Base-by-base conservation (phyloP, 2,888 invertebrate genomes). In the Macaria liturata region DNA sequence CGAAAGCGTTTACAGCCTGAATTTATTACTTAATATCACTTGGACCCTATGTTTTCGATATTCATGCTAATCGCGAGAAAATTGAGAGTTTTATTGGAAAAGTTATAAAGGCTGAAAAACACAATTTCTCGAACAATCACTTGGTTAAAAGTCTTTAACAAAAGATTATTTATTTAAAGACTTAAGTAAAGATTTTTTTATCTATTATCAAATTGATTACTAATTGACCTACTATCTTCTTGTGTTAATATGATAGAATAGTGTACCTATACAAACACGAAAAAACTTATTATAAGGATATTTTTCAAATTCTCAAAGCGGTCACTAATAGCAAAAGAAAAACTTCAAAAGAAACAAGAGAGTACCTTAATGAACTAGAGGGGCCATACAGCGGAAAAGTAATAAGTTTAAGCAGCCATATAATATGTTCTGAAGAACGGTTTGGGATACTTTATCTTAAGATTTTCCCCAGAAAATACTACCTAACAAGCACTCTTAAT, bases 401-500 rank as follows among this genome's bases (percentile, higher is more conserved):
- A 59, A 57, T 64, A 59, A 49, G 57, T 62, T 62, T 59, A 58
- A 61, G 58, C 46, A 60, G 45, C 53, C 62, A 59, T 65, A 57
- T 59, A 62, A 61, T 57, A 59, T 62, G 64, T 61, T 61, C 54
- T 39, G 20, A 37, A 55, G 32, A 51, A 62, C 54, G 49, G 53
- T 55, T 59, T 46, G 54, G 53, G 52, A 44, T 47, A 58, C 47
- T 65, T 59, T 65, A 57, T 54, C 66, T 2, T 2, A 20, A 20
- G 20, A 20, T 70, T 69, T 71, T 32, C 43, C 71, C 66, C 54
- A 67, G 70, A 75, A 76, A 80, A 76, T 64, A 73, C 67, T 68
- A 72, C 67, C 76, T 85, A 86, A 87, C 84, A 86, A 86, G 85
- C 77, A 75, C 72, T 79, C 78, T 80, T 87, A 86, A 87, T 84